Evolutionary conservation across 1,140 invertebrate species (phyloP).

Genomic region (Branchinecta lindahli): DNA sequence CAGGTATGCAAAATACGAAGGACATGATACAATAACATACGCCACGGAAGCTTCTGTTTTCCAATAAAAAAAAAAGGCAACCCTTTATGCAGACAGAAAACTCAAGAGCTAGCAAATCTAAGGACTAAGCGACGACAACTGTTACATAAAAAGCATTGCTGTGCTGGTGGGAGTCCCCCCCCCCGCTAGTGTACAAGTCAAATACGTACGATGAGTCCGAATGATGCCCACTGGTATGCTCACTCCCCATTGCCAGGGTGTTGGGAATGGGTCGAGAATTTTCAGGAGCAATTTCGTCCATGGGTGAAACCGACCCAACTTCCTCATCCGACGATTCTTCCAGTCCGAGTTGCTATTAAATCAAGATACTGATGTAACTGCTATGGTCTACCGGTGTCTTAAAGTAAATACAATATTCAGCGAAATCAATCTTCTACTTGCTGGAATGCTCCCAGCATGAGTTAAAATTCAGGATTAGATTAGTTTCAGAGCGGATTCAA

Average conservation of each 20-base stretch:
- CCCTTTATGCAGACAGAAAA: background rate
- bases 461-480: too few relatives aligned
- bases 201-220: constrained; percentile 26
- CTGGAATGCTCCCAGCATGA: too few relatives aligned
- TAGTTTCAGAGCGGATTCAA: too few relatives aligned
- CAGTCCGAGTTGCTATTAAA: constrained; percentile 37
- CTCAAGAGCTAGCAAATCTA: background rate
- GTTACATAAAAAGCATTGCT: background rate
- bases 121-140: background rate
- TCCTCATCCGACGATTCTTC: constrained; percentile 86
- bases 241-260: constrained; percentile 21
- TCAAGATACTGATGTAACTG: background rate
- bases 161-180: too few relatives aligned
- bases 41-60: too few relatives aligned
- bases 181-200: too few relatives aligned
- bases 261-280: constrained; percentile 26
- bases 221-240: constrained; percentile 30
- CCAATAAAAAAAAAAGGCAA: too few relatives aligned
- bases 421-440: too few relatives aligned
- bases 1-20: too few relatives aligned
- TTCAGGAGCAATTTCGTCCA: constrained; percentile 46
- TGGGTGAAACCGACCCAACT: constrained; percentile 63
- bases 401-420: too few relatives aligned
- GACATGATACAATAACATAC: too few relatives aligned
- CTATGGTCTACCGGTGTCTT: too few relatives aligned